Percentiles rank a stretch among this genome's conserved stretches.
Conservation (phyloP, 2,797 vertebrate genomes). For the Rachycentron canadum region DNA sequence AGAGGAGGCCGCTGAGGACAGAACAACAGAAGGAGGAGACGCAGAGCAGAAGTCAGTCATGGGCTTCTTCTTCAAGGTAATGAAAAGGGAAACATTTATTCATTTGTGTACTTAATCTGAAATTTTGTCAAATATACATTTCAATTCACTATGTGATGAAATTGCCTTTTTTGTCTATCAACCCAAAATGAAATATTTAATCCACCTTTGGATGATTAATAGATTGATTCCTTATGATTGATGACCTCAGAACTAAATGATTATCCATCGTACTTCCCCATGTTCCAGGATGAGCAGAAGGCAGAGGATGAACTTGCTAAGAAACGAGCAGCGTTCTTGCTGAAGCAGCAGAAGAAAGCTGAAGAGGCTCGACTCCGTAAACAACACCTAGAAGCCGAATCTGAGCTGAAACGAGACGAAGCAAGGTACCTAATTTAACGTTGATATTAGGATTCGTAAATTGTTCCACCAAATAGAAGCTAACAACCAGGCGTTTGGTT, state of each 20-base stretch:
- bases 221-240: neutral
- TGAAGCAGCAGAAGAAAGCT: slow-evolving; percentile 97
- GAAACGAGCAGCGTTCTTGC: slow-evolving; percentile 93
- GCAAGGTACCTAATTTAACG: slow-evolving; percentile 83
- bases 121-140: too few species aligned
- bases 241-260: neutral
- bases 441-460: neutral
- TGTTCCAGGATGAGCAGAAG: slow-evolving; percentile 89
- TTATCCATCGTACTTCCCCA: neutral
- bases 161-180: too few species aligned
- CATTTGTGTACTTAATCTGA: neutral
- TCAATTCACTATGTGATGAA: too few species aligned
- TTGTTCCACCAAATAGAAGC: fast-evolving
- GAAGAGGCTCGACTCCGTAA: slow-evolving; percentile 94
- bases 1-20: slow-evolving; percentile 76
- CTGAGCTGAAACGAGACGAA: slow-evolving; percentile 94
- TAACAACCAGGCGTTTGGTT: slow-evolving; percentile 11
- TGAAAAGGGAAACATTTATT: neutral
- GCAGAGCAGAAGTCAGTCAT: slow-evolving; percentile 93
- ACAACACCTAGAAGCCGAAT: slow-evolving; percentile 93
- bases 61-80: slow-evolving; percentile 98
- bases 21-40: slow-evolving; percentile 72
- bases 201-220: neutral
- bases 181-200: neutral
- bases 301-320: slow-evolving; percentile 97